Percentiles rank a stretch among this genome's conserved stretches.
Evolutionary conservation across 1,140 invertebrate species (phyloP).

Genomic region (Macrobrachium nipponense): DNA sequence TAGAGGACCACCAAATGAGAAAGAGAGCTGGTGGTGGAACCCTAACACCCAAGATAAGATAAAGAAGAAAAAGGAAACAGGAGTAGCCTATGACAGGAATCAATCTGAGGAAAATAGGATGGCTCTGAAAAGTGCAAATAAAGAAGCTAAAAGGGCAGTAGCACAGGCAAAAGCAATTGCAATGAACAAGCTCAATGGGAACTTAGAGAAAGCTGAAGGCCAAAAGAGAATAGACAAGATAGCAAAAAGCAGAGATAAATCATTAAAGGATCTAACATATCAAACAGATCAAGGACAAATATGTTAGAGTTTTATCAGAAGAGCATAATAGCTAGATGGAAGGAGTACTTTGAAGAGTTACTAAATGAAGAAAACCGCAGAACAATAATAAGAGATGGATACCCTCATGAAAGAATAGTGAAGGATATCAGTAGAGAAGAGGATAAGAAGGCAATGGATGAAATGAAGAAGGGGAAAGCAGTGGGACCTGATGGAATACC

Average conservation of each 20-base stretch:
- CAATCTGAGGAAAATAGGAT: slow-evolving; percentile 3
- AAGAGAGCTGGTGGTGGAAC: slow-evolving; percentile 1
- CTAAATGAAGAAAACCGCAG: neutral
- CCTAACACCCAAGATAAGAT: neutral
- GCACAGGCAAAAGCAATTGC: neutral
- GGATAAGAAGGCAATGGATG: neutral
- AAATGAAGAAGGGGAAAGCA: too few relatives aligned
- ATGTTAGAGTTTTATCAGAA: too few relatives aligned
- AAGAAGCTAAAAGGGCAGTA: neutral
- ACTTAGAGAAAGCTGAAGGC: neutral
- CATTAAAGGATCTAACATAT: too few relatives aligned
- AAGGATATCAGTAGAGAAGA: slow-evolving; percentile 5
- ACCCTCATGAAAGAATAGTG: neutral
- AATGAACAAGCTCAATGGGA: neutral
- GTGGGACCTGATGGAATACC: too few relatives aligned
- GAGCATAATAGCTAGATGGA: too few relatives aligned
- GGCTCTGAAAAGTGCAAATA: neutral
- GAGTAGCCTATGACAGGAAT: neutral
- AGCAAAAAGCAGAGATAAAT: too few relatives aligned
- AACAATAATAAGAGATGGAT: slow-evolving; percentile 7
- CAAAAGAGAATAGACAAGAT: too few relatives aligned
- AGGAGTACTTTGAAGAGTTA: too few relatives aligned
- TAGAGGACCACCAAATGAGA: neutral
- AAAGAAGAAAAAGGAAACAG: slow-evolving; percentile 4
- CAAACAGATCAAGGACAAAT: too few relatives aligned